Evolutionary conservation across 1,140 invertebrate species (phyloP), one percentile per base, ranked within the genome.

Genomic region (Araneus ventricosus): DNA sequence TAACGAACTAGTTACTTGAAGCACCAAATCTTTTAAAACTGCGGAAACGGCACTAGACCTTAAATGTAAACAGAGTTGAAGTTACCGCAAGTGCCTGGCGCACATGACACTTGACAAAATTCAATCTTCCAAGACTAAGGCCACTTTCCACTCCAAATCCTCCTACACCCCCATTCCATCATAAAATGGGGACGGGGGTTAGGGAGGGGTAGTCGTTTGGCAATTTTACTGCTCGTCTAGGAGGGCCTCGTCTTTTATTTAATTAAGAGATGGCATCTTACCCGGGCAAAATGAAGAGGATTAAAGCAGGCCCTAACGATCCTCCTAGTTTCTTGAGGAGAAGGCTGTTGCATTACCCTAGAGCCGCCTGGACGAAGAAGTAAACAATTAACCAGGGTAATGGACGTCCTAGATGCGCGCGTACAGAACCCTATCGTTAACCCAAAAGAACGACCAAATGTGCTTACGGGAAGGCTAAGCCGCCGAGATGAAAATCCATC

Each of bases 251-350:
- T 84, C 80, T 84, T 84, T 84, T 84, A 84, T 52, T 84, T 84
- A 84, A 84, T 84, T 84, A 84, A 84, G 39, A 52, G 39, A 84
- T 84, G 80, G n/a, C 80, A 84, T 84, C 41, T 41, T 84, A 52
- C 41, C 80, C 37, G 22, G 41, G 80, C 10, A 84, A 84, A 84
- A 84, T 84, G 80, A 84, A 84, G 80, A 84, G 80, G 41, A 45
- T 84, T 84, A 84, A 45, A 84, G 41, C 80, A 41, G 24, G n/a
- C 27, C 41, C 39, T 84, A 84, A 84, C 80, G 80, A 84, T 39
- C 39, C 17, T 14, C 27, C 39, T 84, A 39, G 80, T 39, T 45
- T 27, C 39, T 22, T 52, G 39, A 24, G 24, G 24, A 8, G 41
- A n/a, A 6, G 10, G 67, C 34, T 34, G 30, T 37, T 20, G 70